These are phyloP conservation scores for Dicranocentrus wangi DNA, from an alignment of 2,888 invertebrate species.

Conservation along the genomic window DNA sequence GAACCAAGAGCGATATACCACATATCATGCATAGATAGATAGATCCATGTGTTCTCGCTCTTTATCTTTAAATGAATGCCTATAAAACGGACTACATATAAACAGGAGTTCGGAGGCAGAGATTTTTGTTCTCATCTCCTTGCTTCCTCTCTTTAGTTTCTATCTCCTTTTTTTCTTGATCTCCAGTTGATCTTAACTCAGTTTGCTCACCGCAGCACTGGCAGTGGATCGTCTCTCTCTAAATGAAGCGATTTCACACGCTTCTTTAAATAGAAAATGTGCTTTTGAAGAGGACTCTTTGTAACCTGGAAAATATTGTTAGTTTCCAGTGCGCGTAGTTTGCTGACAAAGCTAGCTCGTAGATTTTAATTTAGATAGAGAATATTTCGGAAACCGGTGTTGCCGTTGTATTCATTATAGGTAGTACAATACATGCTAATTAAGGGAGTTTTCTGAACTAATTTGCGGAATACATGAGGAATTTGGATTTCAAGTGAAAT, in stretches of 20 bases:
- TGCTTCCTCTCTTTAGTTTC: slow-evolving; percentile 21
- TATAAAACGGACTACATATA: slow-evolving; percentile 32
- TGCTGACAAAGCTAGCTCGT: no score
- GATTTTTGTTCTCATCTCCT: slow-evolving; percentile 46
- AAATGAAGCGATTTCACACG: slow-evolving; percentile 3
- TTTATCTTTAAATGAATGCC: slow-evolving; percentile 48
- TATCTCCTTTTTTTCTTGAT: slow-evolving; percentile 39
- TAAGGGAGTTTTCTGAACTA: no score
- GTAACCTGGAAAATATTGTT: not conserved
- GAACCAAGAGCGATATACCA: not conserved
- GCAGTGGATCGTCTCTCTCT: slow-evolving; percentile 9
- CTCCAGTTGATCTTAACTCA: slow-evolving; percentile 57
- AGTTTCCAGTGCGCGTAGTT: not conserved
- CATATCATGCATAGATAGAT: slow-evolving; percentile 18
- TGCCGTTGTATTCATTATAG: no score
- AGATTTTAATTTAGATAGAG: no score
- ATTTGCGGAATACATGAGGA: no score
- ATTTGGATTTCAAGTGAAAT: no score
- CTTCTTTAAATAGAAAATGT: slow-evolving; percentile 23
- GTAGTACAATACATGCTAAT: no score
- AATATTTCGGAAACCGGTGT: no score
- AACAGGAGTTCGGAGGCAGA: slow-evolving; percentile 48
- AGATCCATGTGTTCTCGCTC: not conserved
- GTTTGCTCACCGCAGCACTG: slow-evolving; percentile 35
- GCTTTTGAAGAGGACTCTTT: not conserved